A percentile compares a stretch with the other conserved stretches of the same genome.
Evolutionary conservation across 2,113 vertebrate genomes (phyloP).

Genomic region (Eulacestoma nigropectus): DNA sequence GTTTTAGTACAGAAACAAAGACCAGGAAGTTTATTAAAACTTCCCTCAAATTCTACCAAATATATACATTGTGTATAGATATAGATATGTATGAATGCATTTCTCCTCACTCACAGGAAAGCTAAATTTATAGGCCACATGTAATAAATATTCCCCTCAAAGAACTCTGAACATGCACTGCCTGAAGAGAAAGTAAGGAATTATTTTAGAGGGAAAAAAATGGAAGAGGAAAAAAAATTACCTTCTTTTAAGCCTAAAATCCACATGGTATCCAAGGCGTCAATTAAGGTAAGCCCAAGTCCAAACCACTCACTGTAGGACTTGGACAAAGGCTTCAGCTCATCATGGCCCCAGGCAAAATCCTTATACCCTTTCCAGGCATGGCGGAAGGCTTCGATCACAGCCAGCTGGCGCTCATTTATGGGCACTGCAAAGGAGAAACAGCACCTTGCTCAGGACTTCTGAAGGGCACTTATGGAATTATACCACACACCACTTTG

Average conservation of each 20-base stretch:
- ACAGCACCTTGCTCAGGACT: not conserved
- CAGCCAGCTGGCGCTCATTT: conserved; percentile 75
- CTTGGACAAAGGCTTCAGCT: conserved; percentile 91
- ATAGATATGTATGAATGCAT: not conserved
- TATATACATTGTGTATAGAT: not conserved
- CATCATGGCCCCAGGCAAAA: conserved; percentile 93
- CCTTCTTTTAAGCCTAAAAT: conserved; percentile 91
- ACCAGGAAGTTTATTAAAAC: not conserved
- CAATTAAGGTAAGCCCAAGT: conserved; percentile 90
- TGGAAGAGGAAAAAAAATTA: not conserved
- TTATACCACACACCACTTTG: not conserved
- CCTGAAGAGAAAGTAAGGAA: not conserved
- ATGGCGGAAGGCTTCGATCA: conserved; percentile 87
- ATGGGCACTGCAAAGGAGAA: conserved; percentile 38
- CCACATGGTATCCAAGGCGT: conserved; percentile 97
- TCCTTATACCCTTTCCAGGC: conserved; percentile 91
- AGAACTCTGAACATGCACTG: not conserved
- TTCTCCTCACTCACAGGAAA: not conserved
- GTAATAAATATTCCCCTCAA: not conserved
- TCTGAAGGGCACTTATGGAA: not conserved
- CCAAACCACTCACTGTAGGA: conserved; percentile 94
- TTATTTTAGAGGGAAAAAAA: not conserved
- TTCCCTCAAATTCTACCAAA: not conserved
- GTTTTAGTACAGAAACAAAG: not conserved
- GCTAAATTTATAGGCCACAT: not conserved